Percentiles rank a stretch among this genome's conserved stretches.
These are phyloP conservation scores for Chaetodon auriga DNA, from an alignment of 2,113 vertebrate species.

Conservation along the genomic window DNA sequence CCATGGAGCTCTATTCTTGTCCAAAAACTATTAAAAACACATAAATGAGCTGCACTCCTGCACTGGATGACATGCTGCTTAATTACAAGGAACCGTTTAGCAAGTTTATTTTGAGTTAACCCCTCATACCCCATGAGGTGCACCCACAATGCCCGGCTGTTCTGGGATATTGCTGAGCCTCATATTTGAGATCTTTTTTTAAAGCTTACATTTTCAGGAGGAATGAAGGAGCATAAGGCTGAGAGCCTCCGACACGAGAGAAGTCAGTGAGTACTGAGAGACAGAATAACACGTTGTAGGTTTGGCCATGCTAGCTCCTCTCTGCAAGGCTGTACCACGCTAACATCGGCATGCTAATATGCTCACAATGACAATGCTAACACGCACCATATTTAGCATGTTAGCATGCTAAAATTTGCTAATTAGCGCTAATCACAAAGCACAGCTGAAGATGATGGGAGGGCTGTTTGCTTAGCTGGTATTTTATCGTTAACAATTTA, in stretches of 20 bases:
- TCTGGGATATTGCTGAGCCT: too few species aligned
- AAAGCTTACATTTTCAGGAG: neutral
- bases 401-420: neutral
- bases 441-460: neutral
- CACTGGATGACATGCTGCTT: neutral
- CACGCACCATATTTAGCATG: neutral
- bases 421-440: neutral
- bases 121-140: neutral
- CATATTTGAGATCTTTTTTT: neutral
- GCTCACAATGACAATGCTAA: neutral
- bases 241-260: neutral
- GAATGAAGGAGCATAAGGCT: neutral
- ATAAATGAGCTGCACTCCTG: neutral
- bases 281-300: neutral
- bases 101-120: neutral
- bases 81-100: neutral
- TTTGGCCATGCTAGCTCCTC: neutral
- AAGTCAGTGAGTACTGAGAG: neutral
- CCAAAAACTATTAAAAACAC: conserved; percentile 10
- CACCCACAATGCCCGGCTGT: too few species aligned
- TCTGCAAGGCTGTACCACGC: neutral
- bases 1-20: conserved; percentile 11
- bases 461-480: neutral
- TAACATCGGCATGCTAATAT: neutral
- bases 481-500: neutral